Percentiles rank a stretch among this genome's conserved stretches.
phyloP scores from a whole-genome alignment of 2,888 invertebrate genomes.

The Erebia epiphron region DNA sequence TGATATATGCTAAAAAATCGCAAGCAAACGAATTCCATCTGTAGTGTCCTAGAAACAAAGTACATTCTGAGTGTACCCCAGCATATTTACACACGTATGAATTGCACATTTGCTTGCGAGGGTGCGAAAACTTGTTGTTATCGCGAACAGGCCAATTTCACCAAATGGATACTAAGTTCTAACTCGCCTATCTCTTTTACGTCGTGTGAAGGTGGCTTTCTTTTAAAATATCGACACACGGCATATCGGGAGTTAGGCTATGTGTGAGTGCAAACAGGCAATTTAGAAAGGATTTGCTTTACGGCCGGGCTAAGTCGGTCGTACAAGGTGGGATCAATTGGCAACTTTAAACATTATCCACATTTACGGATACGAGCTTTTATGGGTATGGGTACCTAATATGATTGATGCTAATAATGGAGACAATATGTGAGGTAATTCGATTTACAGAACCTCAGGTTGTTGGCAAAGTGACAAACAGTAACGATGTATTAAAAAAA shows the following conservation, averaged over 20 bases:
- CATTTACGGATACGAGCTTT: conserved; percentile 38
- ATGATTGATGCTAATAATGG: conserved; percentile 2
- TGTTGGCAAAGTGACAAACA: not conserved
- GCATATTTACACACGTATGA: conserved; percentile 76
- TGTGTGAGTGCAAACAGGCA: conserved; percentile 62
- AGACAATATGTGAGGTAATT: not conserved
- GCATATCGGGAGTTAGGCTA: conserved; percentile 51
- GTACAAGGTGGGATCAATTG: conserved; percentile 42
- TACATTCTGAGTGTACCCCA: conserved; percentile 29
- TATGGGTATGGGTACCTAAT: conserved; percentile 23
- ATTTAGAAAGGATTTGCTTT: conserved; percentile 79
- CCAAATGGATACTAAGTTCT: conserved; percentile 83
- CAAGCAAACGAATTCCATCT: conserved; percentile 20
- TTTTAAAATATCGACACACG: conserved; percentile 79
- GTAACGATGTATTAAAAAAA: no score
- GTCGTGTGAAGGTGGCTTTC: conserved; percentile 65
- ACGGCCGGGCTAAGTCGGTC: conserved; percentile 55
- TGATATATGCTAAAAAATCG: conserved; percentile 66
- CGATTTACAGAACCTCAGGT: not conserved
- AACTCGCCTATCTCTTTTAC: conserved; percentile 79
- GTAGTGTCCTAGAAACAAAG: conserved; percentile 25
- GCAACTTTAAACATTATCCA: conserved; percentile 50
- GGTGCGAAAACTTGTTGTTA: conserved; percentile 83
- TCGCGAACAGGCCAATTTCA: conserved; percentile 81
- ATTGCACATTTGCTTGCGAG: conserved; percentile 80